These are phyloP conservation scores for Diplogasteroides magnus DNA, from an alignment of 1,140 invertebrate species.

Conservation along the genomic window DNA sequence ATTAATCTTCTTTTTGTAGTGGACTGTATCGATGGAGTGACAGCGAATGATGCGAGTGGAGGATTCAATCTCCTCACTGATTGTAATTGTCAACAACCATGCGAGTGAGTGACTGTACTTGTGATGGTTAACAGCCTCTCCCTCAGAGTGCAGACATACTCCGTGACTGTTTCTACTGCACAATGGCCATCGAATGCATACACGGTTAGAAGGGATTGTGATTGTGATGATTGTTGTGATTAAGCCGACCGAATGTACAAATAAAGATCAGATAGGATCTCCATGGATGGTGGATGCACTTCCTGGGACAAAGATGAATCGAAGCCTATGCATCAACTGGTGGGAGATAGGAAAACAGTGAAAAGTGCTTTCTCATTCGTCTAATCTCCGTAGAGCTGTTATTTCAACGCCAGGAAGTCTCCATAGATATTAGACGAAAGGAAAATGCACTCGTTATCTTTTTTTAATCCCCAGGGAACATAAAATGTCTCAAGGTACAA, in stretches of 20 bases:
- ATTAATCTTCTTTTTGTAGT: conserved; percentile 13
- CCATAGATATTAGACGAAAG: no score
- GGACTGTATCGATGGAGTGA: conserved; percentile 29
- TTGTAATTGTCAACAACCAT: conserved; percentile 36
- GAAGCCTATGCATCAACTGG: no score
- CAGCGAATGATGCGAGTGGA: conserved; percentile 15
- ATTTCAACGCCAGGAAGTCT: no score
- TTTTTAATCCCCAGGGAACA: no score
- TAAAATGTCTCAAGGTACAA: conserved; percentile 27
- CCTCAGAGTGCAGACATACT: conserved; percentile 29
- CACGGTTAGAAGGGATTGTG: conserved; percentile 12
- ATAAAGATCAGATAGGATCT: not conserved
- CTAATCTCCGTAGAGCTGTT: no score
- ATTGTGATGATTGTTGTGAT: not conserved
- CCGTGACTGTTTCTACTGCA: conserved; percentile 41
- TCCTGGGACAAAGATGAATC: no score
- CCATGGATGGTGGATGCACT: not conserved
- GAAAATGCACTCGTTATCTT: no score
- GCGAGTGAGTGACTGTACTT: conserved; percentile 33
- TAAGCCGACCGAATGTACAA: not conserved
- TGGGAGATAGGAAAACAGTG: not conserved
- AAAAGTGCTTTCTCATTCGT: no score
- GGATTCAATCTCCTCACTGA: conserved; percentile 27
- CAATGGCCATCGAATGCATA: conserved; percentile 37
- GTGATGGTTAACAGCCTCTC: not conserved